Percentiles rank a stretch among this genome's conserved stretches.
These are phyloP conservation scores for Hystrix cristata DNA, from an alignment of 2,113 vertebrate genomes.

Conservation along the genomic window DNA sequence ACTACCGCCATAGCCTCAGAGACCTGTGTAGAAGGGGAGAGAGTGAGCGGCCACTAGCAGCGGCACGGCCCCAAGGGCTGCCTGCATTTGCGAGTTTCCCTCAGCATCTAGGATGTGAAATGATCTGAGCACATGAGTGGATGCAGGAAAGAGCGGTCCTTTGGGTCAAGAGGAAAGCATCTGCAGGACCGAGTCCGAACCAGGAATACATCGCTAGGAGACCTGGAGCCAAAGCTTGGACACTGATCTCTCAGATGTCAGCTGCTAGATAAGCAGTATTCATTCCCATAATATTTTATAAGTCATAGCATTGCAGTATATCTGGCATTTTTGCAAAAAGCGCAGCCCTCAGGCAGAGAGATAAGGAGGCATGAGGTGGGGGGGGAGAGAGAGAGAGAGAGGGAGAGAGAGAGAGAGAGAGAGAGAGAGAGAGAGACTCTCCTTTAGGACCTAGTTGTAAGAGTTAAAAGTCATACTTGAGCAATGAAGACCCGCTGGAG, in stretches of 20 bases:
- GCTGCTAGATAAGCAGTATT: neutral
- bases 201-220: neutral
- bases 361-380: neutral
- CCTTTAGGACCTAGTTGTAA: neutral
- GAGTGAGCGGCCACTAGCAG: neutral
- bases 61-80: neutral
- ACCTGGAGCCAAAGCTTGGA: neutral
- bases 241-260: neutral
- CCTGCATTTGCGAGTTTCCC: neutral
- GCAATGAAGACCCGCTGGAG: conserved; percentile 5
- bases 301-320: neutral
- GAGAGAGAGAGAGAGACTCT: neutral
- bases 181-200: neutral
- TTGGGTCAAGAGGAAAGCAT: neutral
- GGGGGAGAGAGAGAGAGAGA: no score
- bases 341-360: neutral
- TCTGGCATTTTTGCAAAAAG: neutral
- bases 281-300: neutral
- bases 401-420: neutral
- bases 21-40: conserved; percentile 68
- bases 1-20: conserved; percentile 74
- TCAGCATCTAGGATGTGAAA: neutral
- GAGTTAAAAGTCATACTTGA: conserved; percentile 68
- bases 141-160: neutral
- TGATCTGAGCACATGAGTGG: neutral